phyloP scores from a whole-genome alignment of 30 jellyfish, hydroid and myxozoan species.

The Turritopsis rubra region DNA sequence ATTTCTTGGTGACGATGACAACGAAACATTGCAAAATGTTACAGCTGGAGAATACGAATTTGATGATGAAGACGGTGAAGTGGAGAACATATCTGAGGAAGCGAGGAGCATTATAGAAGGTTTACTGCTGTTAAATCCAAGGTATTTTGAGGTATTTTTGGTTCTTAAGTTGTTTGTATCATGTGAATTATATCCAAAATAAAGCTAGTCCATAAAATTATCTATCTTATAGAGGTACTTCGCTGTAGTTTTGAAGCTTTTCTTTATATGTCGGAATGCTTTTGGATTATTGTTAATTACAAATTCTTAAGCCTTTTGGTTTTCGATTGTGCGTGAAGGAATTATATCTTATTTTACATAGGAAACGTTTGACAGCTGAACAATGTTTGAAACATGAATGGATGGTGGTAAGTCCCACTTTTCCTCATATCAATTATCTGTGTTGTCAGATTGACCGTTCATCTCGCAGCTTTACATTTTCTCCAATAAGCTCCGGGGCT shows the following conservation, averaged over 20 bases:
- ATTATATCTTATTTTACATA: neutral
- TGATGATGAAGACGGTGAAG: constrained; percentile 66
- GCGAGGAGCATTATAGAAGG: constrained; percentile 50
- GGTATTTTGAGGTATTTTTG: constrained; percentile 58
- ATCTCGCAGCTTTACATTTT: neutral
- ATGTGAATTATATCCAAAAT: too few relatives aligned
- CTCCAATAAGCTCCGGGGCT: neutral
- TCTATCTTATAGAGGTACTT: too few relatives aligned
- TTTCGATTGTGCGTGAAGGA: neutral
- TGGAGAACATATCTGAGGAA: constrained; percentile 62
- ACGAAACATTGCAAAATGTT: constrained; percentile 57
- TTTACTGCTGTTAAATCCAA: constrained; percentile 43
- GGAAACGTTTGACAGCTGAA: constrained; percentile 1
- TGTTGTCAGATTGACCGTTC: too few relatives aligned
- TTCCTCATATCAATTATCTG: too few relatives aligned
- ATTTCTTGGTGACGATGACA: constrained; percentile 65
- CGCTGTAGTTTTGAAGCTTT: neutral
- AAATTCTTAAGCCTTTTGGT: neutral
- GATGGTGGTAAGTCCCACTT: neutral
- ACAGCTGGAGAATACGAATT: constrained; percentile 51
- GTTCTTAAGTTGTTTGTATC: too few relatives aligned
- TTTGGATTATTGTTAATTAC: neutral
- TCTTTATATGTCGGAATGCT: neutral
- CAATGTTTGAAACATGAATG: neutral
- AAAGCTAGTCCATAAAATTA: too few relatives aligned